Evolutionary conservation across 2,113 vertebrate species (phyloP).

Genomic region (Merops nubicus): DNA sequence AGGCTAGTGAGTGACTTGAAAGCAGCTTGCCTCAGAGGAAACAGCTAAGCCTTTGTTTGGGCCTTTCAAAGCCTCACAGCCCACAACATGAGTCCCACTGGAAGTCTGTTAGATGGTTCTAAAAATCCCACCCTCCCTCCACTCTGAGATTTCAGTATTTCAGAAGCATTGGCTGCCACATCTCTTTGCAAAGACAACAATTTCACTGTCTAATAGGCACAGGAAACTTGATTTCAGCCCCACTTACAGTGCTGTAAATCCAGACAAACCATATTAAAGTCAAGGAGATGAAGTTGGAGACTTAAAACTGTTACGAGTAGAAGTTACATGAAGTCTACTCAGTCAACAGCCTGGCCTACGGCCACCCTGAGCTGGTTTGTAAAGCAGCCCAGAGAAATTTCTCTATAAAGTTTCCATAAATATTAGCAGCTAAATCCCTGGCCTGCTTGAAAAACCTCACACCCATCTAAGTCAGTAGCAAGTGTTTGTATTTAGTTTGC

Average conservation of each 20-base stretch:
- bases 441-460: background rate
- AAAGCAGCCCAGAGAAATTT: conserved; percentile 1
- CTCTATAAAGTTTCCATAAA: background rate
- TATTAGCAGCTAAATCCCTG: conserved; percentile 8
- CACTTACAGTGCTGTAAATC: background rate
- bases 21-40: background rate
- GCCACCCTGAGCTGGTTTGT: background rate
- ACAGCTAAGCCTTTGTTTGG: background rate
- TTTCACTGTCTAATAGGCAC: conserved; percentile 8
- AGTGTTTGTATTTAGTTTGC: background rate
- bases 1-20: background rate
- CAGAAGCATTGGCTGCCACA: background rate
- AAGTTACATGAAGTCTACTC: background rate
- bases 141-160: background rate
- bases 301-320: background rate
- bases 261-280: background rate
- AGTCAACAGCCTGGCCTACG: background rate
- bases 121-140: background rate
- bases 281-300: background rate
- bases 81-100: background rate
- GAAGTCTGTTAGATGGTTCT: background rate
- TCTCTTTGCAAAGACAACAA: background rate
- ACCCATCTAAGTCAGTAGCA: background rate
- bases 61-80: background rate
- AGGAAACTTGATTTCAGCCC: background rate